These are phyloP conservation scores for Dioctria rufipes DNA, from an alignment of 2,888 invertebrate species.

Conservation along the genomic window DNA sequence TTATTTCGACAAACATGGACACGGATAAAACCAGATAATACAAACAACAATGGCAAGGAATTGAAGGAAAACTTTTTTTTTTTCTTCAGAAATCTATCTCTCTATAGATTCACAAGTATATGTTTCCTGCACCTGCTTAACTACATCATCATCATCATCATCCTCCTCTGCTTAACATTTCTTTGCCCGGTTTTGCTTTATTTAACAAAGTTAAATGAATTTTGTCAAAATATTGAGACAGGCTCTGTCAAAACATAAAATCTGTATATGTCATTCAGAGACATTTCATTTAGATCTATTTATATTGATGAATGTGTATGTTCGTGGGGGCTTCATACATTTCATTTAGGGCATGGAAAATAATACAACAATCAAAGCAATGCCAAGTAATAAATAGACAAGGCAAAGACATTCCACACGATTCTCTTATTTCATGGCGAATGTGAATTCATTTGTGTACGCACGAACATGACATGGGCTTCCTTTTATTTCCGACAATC, in stretches of 20 bases:
- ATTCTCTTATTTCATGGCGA: background rate
- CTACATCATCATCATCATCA: too few species aligned
- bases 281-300: constrained; percentile 11
- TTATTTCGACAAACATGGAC: too few species aligned
- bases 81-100: too few species aligned
- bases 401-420: background rate
- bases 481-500: background rate
- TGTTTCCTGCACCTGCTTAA: too few species aligned
- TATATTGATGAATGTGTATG: background rate
- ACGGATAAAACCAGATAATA: too few species aligned
- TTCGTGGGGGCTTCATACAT: background rate
- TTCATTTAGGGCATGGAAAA: background rate
- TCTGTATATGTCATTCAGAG: constrained; percentile 43
- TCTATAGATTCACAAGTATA: too few species aligned
- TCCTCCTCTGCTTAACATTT: background rate
- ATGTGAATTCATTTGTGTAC: background rate
- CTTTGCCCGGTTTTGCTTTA: background rate
- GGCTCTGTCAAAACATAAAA: constrained; percentile 54
- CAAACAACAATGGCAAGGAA: too few species aligned
- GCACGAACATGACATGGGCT: background rate
- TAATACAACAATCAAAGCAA: background rate
- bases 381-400: background rate
- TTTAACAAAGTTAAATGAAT: constrained; percentile 36
- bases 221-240: constrained; percentile 57
- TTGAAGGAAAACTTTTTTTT: too few species aligned